Conservation (phyloP, 2,797 vertebrate species). For the Thaleichthys pacificus region DNA sequence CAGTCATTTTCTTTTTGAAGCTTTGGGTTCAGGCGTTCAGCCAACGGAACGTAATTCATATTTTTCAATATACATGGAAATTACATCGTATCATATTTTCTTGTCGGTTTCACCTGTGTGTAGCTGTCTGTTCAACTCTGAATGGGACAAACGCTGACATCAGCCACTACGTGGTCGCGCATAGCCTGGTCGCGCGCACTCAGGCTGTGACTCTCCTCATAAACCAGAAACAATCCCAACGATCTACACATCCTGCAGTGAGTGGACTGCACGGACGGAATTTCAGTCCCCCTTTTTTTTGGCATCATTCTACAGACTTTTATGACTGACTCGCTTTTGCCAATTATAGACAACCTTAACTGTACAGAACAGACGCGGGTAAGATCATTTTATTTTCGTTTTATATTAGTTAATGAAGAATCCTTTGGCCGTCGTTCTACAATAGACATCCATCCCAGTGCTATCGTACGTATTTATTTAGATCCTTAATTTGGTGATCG, state of each 20-base stretch:
- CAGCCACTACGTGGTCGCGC: slow-evolving; percentile 54
- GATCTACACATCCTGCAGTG: slow-evolving; percentile 51
- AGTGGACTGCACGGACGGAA: slow-evolving; percentile 40
- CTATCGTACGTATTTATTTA: not conserved
- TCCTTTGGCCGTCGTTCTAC: not conserved
- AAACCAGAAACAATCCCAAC: slow-evolving; percentile 40
- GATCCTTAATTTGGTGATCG: not conserved
- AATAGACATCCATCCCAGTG: not conserved
- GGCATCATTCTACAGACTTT: slow-evolving; percentile 36
- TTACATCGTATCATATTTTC: not conserved
- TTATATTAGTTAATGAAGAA: not conserved
- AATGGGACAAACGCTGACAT: slow-evolving; percentile 43
- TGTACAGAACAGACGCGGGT: slow-evolving; percentile 43
- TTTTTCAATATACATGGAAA: too few species aligned
- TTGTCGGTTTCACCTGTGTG: not conserved
- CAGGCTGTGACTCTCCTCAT: slow-evolving; percentile 47
- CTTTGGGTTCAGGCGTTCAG: too few species aligned
- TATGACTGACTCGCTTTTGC: slow-evolving; percentile 31
- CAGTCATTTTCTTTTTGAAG: too few species aligned
- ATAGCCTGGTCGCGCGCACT: slow-evolving; percentile 50
- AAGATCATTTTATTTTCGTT: slow-evolving; percentile 27
- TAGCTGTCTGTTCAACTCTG: not conserved
- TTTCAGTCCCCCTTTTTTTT: slow-evolving; percentile 15
- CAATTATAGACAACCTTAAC: slow-evolving; percentile 28
- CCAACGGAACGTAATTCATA: too few species aligned